These are phyloP conservation scores for Molanna angustata DNA, from an alignment of 2,888 invertebrate genomes.

Conservation along the genomic window DNA sequence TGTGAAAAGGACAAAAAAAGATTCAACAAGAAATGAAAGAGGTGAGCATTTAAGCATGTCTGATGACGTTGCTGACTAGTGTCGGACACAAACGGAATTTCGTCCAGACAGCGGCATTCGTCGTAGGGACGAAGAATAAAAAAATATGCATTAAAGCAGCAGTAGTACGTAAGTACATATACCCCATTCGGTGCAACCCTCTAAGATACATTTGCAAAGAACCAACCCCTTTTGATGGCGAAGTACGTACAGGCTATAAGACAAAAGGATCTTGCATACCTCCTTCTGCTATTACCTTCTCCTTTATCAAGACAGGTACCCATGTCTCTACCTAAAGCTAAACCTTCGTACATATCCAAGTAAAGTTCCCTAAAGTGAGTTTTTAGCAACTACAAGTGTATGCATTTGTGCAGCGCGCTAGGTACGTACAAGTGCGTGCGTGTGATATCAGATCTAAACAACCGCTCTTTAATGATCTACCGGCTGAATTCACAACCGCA, in stretches of 20 bases:
- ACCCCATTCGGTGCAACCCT: conserved; percentile 36
- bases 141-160: no score
- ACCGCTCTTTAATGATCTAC: no score
- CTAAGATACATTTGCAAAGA: conserved; percentile 54
- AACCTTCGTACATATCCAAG: no score
- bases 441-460: no score
- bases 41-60: no score
- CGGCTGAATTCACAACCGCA: no score
- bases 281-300: conserved; percentile 26
- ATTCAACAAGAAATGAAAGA: no score
- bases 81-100: conserved; percentile 7
- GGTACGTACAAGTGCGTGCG: no score
- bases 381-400: conserved; percentile 23
- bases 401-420: conserved; percentile 29
- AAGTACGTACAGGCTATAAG: conserved; percentile 23
- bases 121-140: conserved; percentile 20
- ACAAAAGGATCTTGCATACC: conserved; percentile 32
- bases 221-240: conserved; percentile 46
- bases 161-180: no score
- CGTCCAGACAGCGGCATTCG: conserved; percentile 26
- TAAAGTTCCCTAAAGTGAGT: conserved; percentile 29
- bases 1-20: no score
- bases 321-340: no score
- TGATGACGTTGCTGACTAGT: conserved; percentile 6
- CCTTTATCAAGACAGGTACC: conserved; percentile 30